Evolutionary conservation across 2,797 vertebrate species (phyloP).

Genomic region (Bovichtus variegatus): DNA sequence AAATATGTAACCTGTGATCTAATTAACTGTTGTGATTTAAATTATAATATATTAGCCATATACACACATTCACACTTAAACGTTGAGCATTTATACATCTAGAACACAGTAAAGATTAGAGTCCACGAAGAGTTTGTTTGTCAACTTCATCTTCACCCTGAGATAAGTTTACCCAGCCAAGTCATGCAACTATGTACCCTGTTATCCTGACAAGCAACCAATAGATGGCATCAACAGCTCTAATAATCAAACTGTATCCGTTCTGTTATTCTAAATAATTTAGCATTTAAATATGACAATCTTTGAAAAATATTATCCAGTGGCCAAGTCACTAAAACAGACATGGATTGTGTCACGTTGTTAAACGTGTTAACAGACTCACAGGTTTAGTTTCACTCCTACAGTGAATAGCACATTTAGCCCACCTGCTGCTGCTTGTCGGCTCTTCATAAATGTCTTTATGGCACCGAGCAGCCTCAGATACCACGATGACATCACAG

Average conservation of each 20-base stretch:
- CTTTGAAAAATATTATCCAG: background rate
- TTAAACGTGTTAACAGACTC: constrained; percentile 31
- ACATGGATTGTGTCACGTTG: background rate
- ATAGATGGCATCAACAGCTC: constrained; percentile 54
- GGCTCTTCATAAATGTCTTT: constrained; percentile 29
- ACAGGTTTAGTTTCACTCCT: constrained; percentile 34
- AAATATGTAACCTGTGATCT: background rate
- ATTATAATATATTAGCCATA: background rate
- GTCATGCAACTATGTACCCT: background rate
- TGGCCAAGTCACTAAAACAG: background rate
- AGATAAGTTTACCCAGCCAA: background rate
- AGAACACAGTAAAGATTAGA: background rate
- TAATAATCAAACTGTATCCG: background rate
- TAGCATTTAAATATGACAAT: constrained; percentile 10
- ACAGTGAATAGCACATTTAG: constrained; percentile 53
- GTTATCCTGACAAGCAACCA: constrained; percentile 38
- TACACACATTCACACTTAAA: background rate
- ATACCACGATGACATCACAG: constrained; percentile 57
- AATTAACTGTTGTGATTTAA: background rate
- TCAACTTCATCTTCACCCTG: background rate
- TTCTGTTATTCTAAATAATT: background rate
- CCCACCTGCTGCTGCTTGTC: constrained; percentile 59
- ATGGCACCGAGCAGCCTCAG: constrained; percentile 45
- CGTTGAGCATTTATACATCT: background rate
- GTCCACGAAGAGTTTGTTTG: background rate